Evolutionary conservation across 2,888 invertebrate genomes (phyloP).

Genomic region (Lasioglossum oenotherae): DNA sequence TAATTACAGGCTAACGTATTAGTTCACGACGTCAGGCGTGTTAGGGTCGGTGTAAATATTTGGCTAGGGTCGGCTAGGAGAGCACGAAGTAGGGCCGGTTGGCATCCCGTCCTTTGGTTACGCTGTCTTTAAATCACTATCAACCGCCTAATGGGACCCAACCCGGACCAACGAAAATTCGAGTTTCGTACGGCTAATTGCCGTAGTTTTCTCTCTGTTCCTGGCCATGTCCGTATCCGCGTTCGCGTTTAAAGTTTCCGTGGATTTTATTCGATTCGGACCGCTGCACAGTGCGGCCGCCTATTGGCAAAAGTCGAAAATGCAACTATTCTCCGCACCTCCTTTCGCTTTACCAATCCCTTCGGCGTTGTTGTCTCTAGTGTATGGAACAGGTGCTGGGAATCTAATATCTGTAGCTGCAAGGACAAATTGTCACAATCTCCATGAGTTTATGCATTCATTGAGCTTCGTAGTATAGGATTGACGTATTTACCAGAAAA

Average conservation of each 20-base stretch:
- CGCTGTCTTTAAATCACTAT: slow-evolving; percentile 48
- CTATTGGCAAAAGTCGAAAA: too few relatives aligned
- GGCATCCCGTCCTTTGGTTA: slow-evolving; percentile 29
- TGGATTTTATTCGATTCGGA: background rate
- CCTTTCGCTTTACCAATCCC: too few relatives aligned
- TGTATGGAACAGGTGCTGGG: too few relatives aligned
- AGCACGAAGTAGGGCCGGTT: slow-evolving; percentile 36
- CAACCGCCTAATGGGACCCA: slow-evolving; percentile 11
- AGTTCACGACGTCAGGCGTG: slow-evolving; percentile 66
- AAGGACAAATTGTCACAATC: too few relatives aligned
- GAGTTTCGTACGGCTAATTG: slow-evolving; percentile 10
- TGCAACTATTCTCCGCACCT: too few relatives aligned
- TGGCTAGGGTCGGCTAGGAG: slow-evolving; percentile 56
- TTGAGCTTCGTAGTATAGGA: too few relatives aligned
- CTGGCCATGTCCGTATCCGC: background rate
- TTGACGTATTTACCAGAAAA: too few relatives aligned
- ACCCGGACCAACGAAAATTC: slow-evolving; percentile 9
- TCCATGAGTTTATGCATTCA: too few relatives aligned
- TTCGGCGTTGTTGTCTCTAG: too few relatives aligned
- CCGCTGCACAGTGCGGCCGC: too few relatives aligned
- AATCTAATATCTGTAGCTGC: too few relatives aligned
- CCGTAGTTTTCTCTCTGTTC: background rate
- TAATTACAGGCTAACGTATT: slow-evolving; percentile 73
- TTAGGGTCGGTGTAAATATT: slow-evolving; percentile 69
- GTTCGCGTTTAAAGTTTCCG: background rate